These are phyloP conservation scores for Zonitis immaculata DNA, from an alignment of 2,888 invertebrate species.

Conservation along the genomic window DNA sequence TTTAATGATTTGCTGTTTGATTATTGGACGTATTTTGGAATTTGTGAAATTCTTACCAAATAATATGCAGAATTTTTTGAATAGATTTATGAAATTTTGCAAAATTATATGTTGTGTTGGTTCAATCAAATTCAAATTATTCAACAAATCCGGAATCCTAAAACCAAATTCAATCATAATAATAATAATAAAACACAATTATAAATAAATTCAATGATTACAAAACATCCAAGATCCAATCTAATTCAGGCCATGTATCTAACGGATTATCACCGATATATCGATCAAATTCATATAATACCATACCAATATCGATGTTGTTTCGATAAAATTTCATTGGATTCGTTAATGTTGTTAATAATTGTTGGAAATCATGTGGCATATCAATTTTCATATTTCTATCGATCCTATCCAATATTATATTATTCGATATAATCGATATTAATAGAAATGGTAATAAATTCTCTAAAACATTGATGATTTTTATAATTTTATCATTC, in stretches of 20 bases:
- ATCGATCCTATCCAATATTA: slow-evolving; percentile 39
- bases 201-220: slow-evolving; percentile 46
- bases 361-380: slow-evolving; percentile 47
- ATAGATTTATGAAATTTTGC: slow-evolving; percentile 53
- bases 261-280: slow-evolving; percentile 56
- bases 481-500: slow-evolving; percentile 38
- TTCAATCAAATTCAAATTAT: slow-evolving; percentile 54
- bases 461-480: slow-evolving; percentile 42
- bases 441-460: slow-evolving; percentile 47
- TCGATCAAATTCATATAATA: slow-evolving; percentile 60
- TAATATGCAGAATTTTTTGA: slow-evolving; percentile 57
- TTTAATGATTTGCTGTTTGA: slow-evolving; percentile 55
- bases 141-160: slow-evolving; percentile 57
- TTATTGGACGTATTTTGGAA: slow-evolving; percentile 55
- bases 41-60: slow-evolving; percentile 63
- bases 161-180: too few species aligned
- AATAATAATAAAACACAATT: not conserved
- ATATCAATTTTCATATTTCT: slow-evolving; percentile 42
- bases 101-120: slow-evolving; percentile 52
- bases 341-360: slow-evolving; percentile 51
- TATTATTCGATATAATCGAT: slow-evolving; percentile 40
- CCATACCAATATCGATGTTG: slow-evolving; percentile 54
- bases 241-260: slow-evolving; percentile 66
- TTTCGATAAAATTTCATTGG: slow-evolving; percentile 62
- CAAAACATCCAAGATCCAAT: slow-evolving; percentile 63